phyloP scores from a whole-genome alignment of 1,140 invertebrate species.

The Bombus confusus region DNA sequence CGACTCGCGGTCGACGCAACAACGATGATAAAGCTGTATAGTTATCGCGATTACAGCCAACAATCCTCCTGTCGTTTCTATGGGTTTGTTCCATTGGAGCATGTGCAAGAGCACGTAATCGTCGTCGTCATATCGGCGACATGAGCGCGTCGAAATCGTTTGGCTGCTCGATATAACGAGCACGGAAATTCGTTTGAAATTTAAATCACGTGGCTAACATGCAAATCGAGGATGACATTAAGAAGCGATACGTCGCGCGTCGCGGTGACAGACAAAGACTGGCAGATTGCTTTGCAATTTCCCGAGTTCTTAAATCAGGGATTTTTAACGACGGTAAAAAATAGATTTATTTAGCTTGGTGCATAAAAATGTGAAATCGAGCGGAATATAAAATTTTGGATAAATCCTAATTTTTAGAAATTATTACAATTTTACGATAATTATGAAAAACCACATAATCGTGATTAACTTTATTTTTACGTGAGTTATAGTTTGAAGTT shows the following conservation, averaged over 20 bases:
- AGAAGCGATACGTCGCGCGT: not conserved
- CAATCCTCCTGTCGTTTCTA: constrained; percentile 5
- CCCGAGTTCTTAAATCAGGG: not conserved
- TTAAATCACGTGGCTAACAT: constrained; percentile 15
- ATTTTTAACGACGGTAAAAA: not conserved
- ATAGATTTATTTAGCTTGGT: too few species aligned
- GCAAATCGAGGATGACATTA: not conserved
- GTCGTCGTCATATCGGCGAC: not conserved
- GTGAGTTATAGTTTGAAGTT: not conserved
- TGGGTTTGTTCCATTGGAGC: not conserved
- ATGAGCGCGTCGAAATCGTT: not conserved
- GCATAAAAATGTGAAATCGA: not conserved
- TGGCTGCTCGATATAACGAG: not conserved
- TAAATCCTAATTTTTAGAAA: not conserved
- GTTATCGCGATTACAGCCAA: constrained; percentile 11
- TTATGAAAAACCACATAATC: not conserved
- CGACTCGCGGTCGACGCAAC: not conserved
- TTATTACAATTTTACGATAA: not conserved
- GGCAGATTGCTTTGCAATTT: not conserved
- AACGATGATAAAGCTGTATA: not conserved
- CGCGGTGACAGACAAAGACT: not conserved
- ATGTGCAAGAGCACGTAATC: not conserved
- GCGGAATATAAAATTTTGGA: not conserved
- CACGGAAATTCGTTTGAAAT: constrained; percentile 29
- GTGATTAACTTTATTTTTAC: not conserved